Evolutionary conservation across 2,888 invertebrate genomes (phyloP).

Genomic region (Agrochola macilenta): DNA sequence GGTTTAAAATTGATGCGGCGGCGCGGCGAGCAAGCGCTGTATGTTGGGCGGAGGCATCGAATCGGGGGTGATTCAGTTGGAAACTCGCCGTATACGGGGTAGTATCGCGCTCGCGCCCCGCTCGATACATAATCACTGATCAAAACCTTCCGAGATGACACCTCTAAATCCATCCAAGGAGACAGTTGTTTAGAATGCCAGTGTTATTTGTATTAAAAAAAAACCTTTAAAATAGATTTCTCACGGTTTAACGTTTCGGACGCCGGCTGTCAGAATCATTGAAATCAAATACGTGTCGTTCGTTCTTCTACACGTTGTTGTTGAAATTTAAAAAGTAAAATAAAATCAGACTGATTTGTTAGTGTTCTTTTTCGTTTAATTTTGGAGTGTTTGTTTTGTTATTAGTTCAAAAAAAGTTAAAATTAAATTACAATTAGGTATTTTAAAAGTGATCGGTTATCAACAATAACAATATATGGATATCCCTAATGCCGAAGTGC

Average conservation of each 20-base stretch:
- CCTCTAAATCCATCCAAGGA: conserved; percentile 77
- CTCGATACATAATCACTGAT: conserved; percentile 83
- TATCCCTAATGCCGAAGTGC: conserved; percentile 86
- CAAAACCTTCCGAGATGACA: conserved; percentile 86
- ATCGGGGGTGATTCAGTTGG: conserved; percentile 89
- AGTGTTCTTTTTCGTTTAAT: conserved; percentile 70
- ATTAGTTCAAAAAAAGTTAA: conserved; percentile 61
- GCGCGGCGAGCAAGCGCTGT: conserved; percentile 87
- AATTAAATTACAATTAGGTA: conserved; percentile 55
- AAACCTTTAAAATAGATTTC: conserved; percentile 56
- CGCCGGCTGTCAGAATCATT: conserved; percentile 80
- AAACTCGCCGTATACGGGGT: conserved; percentile 85
- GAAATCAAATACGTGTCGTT: conserved; percentile 81
- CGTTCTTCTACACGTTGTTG: conserved; percentile 72
- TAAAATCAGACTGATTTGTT: conserved; percentile 60
- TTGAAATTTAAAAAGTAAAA: conserved; percentile 52
- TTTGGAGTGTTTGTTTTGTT: conserved; percentile 73
- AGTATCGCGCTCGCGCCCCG: conserved; percentile 82
- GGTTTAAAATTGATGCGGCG: conserved; percentile 70
- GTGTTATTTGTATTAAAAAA: conserved; percentile 68
- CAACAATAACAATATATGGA: conserved; percentile 78
- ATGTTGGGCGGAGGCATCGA: conserved; percentile 90
- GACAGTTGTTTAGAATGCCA: conserved; percentile 75
- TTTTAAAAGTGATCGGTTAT: conserved; percentile 73
- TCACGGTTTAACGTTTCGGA: conserved; percentile 63